phyloP scores from a whole-genome alignment of 2,888 invertebrate species.

The Noctuana brunneofusca region DNA sequence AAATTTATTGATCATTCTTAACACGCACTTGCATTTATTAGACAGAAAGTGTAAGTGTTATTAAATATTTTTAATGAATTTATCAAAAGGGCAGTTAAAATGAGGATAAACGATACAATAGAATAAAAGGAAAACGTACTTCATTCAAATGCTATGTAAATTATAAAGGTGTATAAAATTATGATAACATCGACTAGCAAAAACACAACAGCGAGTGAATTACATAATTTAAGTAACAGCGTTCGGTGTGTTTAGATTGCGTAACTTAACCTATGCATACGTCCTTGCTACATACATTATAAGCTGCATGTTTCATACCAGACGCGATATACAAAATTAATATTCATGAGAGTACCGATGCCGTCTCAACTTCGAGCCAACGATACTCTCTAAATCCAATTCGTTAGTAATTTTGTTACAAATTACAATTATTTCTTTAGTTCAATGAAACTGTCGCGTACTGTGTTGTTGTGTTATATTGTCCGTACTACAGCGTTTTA shows the following conservation, averaged over 20 bases:
- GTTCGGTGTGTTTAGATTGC: constrained; percentile 25
- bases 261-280: constrained; percentile 30
- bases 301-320: constrained; percentile 24
- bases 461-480: neutral
- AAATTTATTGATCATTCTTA: neutral
- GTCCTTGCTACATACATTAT: constrained; percentile 30
- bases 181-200: constrained; percentile 23
- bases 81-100: neutral
- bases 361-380: constrained; percentile 4
- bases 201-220: constrained; percentile 26
- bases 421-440: constrained; percentile 15
- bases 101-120: neutral
- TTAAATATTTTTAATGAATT: neutral
- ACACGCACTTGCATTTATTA: neutral
- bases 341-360: constrained; percentile 30
- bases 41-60: neutral
- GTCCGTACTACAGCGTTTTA: neutral
- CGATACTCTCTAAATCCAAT: constrained; percentile 11
- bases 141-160: constrained; percentile 23
- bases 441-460: constrained; percentile 15
- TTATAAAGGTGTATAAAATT: constrained; percentile 24
- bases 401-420: constrained; percentile 20
- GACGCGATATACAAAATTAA: constrained; percentile 30
- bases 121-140: neutral
- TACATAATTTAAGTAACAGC: constrained; percentile 28